These are phyloP conservation scores for Syritta pipiens DNA, from an alignment of 2,888 invertebrate genomes.

Conservation along the genomic window DNA sequence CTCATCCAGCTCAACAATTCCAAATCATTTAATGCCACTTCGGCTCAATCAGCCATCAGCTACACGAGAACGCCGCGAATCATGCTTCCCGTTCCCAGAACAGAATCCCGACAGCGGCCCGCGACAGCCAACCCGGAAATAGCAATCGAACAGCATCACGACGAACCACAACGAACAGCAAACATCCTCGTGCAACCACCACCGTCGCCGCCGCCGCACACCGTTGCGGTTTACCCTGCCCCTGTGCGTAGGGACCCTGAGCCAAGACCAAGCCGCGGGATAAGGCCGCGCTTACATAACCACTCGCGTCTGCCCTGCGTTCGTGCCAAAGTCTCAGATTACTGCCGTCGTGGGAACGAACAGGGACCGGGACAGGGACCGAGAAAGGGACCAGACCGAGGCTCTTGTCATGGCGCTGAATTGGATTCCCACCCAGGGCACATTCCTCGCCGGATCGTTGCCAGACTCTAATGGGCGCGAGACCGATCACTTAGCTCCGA, in stretches of 20 bases:
- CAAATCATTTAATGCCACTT: slow-evolving; percentile 57
- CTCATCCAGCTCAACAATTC: slow-evolving; percentile 42
- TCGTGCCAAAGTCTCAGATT: slow-evolving; percentile 68
- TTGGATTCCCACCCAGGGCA: slow-evolving; percentile 26
- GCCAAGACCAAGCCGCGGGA: slow-evolving; percentile 13
- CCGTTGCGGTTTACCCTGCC: slow-evolving; percentile 55
- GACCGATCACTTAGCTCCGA: slow-evolving; percentile 58
- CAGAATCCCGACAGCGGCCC: slow-evolving; percentile 52
- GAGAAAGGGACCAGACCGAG: too few species aligned
- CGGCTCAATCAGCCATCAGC: slow-evolving; percentile 52
- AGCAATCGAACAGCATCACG: slow-evolving; percentile 63
- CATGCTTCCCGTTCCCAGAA: slow-evolving; percentile 33
- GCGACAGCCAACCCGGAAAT: slow-evolving; percentile 61
- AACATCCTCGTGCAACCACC: slow-evolving; percentile 15
- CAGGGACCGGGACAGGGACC: too few species aligned
- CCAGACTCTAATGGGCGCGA: slow-evolving; percentile 47
- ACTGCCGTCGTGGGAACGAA: slow-evolving; percentile 42
- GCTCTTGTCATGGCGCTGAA: background rate
- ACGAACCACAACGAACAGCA: slow-evolving; percentile 8
- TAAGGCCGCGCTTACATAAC: slow-evolving; percentile 53
- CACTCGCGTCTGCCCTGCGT: slow-evolving; percentile 49
- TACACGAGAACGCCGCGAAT: slow-evolving; percentile 18
- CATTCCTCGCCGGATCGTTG: slow-evolving; percentile 46
- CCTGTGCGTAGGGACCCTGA: slow-evolving; percentile 55
- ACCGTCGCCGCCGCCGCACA: slow-evolving; percentile 20